Base-by-base conservation (phyloP, 1,140 invertebrate species). In the Drosophila neocordata region DNA sequence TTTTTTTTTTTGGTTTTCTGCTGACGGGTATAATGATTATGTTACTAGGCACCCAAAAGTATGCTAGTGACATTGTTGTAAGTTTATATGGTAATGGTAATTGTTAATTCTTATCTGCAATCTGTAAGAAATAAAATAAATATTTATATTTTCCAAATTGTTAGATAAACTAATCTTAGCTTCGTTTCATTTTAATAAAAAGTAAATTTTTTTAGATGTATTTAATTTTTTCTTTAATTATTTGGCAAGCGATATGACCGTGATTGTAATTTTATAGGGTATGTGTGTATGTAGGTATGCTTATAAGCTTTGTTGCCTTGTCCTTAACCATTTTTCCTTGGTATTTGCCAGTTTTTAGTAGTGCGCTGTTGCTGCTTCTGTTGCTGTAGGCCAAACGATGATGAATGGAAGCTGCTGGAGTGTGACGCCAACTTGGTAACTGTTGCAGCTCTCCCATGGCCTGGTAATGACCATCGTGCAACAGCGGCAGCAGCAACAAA, bases 381-480 rank as follows among this genome's bases (percentile, higher is more conserved):
- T 34, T 27, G 59, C 34, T 56, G 53, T 38, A 58, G 41, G 20
- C 65, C 73, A 76, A 69, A 76, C 56, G 73, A 76, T 76, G 73
- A 76, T 76, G 44, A 76, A 76, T 75, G 73, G 59, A 22, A 34
- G 27, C 60, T 65, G 37, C 57, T 34, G 52, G 58, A 56, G 53
- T 56, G 11, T 44, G 15, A 37, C 48, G 37, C 27, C 20, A 20
- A 13, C 22, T 44, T 51, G 48, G 18, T 22, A 73, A 69, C 70
- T 77, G 74, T 73, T 77, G 74, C 74, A 69, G 18, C 65, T 48
- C 8, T 58, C 38, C 61, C 57, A 41, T 35, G 73, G 38, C 60
- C 56, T 63, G 44, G 24, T 69, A 80, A 73, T 60, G 58, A 62
- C 73, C 60, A 38, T 48, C 41, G 11, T 52, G 70, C 44, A 60